phyloP scores from a whole-genome alignment of 53 echinoderm and acorn worm species.

The Echinarachnius parma region DNA sequence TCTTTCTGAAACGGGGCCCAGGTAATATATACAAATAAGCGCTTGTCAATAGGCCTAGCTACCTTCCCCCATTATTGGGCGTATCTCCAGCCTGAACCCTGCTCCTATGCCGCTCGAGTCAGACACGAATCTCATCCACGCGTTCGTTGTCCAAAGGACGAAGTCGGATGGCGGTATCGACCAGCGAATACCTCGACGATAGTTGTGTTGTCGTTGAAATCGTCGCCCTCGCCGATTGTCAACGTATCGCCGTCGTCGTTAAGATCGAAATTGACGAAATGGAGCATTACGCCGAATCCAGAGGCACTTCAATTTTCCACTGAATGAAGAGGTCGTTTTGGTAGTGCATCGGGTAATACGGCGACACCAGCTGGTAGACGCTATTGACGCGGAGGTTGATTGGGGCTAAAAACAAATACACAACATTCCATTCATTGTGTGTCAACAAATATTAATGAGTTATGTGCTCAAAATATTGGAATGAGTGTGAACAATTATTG shows the following conservation, averaged over 20 bases:
- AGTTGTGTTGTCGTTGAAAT: background rate
- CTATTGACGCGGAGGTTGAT: background rate
- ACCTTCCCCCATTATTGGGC: constrained; percentile 18
- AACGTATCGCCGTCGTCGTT: constrained; percentile 1
- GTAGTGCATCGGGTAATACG: constrained; percentile 20
- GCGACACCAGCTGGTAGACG: background rate
- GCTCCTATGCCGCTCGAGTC: constrained; percentile 7
- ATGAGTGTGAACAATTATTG: too few species aligned
- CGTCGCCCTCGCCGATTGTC: background rate
- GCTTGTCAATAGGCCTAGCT: too few species aligned
- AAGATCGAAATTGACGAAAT: constrained; percentile 2
- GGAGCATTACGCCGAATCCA: constrained; percentile 4
- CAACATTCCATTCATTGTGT: too few species aligned
- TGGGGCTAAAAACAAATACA: constrained; percentile 5
- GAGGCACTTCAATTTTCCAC: constrained; percentile 2
- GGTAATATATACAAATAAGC: too few species aligned
- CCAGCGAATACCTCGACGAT: background rate
- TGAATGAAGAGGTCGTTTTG: constrained; percentile 22
- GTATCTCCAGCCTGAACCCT: background rate
- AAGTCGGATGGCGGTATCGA: background rate
- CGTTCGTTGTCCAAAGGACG: background rate
- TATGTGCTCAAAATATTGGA: too few species aligned
- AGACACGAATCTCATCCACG: constrained; percentile 7
- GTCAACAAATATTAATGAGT: too few species aligned
- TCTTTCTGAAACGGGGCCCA: too few species aligned